Evolutionary conservation across 1,140 invertebrate genomes (phyloP), one percentile per base, ranked within the genome.

Genomic region (Lepidostoma basale): DNA sequence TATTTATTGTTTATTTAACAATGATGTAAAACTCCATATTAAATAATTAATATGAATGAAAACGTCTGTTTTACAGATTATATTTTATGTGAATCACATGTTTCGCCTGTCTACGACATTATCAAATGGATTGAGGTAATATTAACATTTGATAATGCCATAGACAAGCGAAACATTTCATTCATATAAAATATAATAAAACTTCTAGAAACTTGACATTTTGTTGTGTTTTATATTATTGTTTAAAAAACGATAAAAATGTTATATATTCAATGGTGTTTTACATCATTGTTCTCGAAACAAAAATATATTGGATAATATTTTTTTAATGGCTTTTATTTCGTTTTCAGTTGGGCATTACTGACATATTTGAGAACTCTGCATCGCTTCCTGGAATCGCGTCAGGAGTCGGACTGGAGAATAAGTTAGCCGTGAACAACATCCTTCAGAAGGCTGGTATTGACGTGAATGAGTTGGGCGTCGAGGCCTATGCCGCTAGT

Each of bases 381-480:
- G 90, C 90, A 0, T 87, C 87, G 5, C 79, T 93, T 49, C 85
- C 87, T 3, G 86, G 86, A 2, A 85, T 93, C 12, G 82, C 86
- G 1, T 76, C 83, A 10, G 85, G 86, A 1, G 83, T 83, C 59
- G 75, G 78, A 0, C 74, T 79, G 3, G 74, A 77, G 1, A 78
- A 78, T 18, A 79, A 83, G 30, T 75, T 92, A 10, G 81, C 84
- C 25, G 87, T 96, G 0, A 89, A 90, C 0, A 87, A 90, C 67
- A 85, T 95, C 12, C 68, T 94, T 22, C 94, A 96, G 75, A 91
- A 94, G 74, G 85, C 89, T 44, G 93, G 90, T 54, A 90, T 97
- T 33, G 89, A 92, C 76, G 87, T 95, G 1, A 92, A 93, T 74
- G 94, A 97, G 79, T 81, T 92, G 71, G 94, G 94, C 40, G 94